Conservation (phyloP, 1,140 invertebrate species). For the Trichonephila clavata region DNA sequence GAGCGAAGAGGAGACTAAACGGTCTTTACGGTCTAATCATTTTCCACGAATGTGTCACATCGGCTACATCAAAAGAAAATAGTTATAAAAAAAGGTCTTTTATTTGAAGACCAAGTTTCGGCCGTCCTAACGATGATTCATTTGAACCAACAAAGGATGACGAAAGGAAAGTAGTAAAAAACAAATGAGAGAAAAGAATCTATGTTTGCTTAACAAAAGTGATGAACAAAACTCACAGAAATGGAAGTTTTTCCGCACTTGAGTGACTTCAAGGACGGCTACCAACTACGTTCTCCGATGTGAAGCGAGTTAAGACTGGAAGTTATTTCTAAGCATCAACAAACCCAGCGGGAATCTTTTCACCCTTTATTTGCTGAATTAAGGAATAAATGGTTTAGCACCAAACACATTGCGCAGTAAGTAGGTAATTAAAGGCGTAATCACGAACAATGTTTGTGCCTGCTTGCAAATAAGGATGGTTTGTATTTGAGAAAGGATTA, state of each 20-base stretch:
- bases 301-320: conserved; percentile 32
- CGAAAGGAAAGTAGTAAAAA: conserved; percentile 47
- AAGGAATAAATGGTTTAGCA: background rate
- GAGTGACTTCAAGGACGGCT: conserved; percentile 31
- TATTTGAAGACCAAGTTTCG: conserved; percentile 51
- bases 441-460: too few species aligned
- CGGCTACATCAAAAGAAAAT: conserved; percentile 64
- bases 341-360: background rate
- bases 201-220: conserved; percentile 56
- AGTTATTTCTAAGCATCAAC: background rate
- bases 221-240: conserved; percentile 35
- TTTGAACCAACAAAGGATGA: conserved; percentile 55
- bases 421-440: too few species aligned
- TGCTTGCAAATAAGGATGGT: too few species aligned
- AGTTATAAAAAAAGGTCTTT: conserved; percentile 23
- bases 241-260: conserved; percentile 60
- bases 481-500: too few species aligned
- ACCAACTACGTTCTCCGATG: conserved; percentile 17
- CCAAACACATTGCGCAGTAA: too few species aligned
- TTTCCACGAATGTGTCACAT: conserved; percentile 66
- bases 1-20: conserved; percentile 24
- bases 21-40: conserved; percentile 68
- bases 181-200: background rate
- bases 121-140: conserved; percentile 58
- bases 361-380: background rate